Percentiles rank a stretch among this genome's conserved stretches.
Conservation (phyloP, 2,113 vertebrate species). For the Triplophysa rosa region DNA sequence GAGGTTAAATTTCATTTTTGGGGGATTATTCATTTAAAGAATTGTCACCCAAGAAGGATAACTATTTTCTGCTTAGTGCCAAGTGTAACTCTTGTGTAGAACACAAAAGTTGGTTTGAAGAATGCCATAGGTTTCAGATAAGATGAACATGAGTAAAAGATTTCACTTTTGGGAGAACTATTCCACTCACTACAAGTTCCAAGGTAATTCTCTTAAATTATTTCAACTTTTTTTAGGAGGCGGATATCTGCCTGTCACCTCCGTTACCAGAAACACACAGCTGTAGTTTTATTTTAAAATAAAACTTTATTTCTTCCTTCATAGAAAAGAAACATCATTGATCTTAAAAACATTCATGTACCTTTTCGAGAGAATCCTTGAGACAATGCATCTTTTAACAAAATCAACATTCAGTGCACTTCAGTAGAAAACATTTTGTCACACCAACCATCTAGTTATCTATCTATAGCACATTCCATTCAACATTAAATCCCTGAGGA, state of each 20-base stretch:
- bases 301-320: slow-evolving; percentile 25
- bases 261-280: background rate
- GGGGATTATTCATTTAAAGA: no score
- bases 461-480: background rate
- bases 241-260: background rate
- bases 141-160: no score
- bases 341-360: background rate
- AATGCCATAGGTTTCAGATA: no score
- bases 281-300: slow-evolving; percentile 18
- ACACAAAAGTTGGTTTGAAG: no score
- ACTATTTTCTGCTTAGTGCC: no score
- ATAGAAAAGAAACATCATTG: background rate
- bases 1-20: no score
- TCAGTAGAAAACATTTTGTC: slow-evolving; percentile 3
- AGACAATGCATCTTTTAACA: slow-evolving; percentile 14
- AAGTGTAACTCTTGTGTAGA: no score
- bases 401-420: slow-evolving; percentile 23
- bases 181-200: no score
- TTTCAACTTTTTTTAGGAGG: no score
- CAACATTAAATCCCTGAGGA: slow-evolving; percentile 29
- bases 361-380: background rate
- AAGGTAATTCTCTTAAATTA: no score
- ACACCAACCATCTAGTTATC: background rate
- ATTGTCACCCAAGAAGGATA: no score
- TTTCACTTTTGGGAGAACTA: no score